phyloP scores from a whole-genome alignment of 64 coral and sea anemone species.

The Porites australiensis region DNA sequence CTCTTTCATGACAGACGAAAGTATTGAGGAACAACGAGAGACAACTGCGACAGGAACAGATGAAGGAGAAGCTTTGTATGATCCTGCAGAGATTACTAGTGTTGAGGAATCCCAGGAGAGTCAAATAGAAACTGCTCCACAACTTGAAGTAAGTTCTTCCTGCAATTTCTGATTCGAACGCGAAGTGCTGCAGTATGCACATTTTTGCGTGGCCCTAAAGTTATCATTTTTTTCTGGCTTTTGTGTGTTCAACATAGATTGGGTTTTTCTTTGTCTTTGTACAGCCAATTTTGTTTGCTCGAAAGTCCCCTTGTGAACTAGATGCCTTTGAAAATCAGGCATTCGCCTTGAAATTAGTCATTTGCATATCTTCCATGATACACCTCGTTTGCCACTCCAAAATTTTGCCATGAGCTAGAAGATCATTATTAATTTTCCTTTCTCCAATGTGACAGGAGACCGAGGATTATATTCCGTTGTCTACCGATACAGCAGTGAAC shows the following conservation, averaged over 20 bases:
- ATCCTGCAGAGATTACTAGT: background rate
- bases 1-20: conserved; percentile 45
- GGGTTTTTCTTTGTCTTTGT: too few relatives aligned
- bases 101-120: background rate
- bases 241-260: too few relatives aligned
- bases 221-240: too few relatives aligned
- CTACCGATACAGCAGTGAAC: background rate
- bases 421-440: background rate
- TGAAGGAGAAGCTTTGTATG: conserved; percentile 13
- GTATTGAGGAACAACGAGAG: conserved; percentile 8
- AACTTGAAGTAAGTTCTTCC: conserved; percentile 1
- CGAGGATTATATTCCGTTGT: conserved; percentile 13
- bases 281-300: too few relatives aligned
- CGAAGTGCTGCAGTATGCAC: too few relatives aligned
- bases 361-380: too few relatives aligned
- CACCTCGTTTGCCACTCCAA: background rate
- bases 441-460: background rate
- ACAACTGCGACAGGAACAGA: background rate
- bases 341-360: too few relatives aligned
- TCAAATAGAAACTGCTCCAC: background rate
- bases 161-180: too few relatives aligned
- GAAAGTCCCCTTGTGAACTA: too few relatives aligned
- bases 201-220: too few relatives aligned
- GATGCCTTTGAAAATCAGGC: too few relatives aligned
- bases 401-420: background rate